A percentile compares a stretch with the other conserved stretches of the same genome.
Evolutionary conservation across 2,888 invertebrate species (phyloP).

Genomic region (Crocallis elinguaria): DNA sequence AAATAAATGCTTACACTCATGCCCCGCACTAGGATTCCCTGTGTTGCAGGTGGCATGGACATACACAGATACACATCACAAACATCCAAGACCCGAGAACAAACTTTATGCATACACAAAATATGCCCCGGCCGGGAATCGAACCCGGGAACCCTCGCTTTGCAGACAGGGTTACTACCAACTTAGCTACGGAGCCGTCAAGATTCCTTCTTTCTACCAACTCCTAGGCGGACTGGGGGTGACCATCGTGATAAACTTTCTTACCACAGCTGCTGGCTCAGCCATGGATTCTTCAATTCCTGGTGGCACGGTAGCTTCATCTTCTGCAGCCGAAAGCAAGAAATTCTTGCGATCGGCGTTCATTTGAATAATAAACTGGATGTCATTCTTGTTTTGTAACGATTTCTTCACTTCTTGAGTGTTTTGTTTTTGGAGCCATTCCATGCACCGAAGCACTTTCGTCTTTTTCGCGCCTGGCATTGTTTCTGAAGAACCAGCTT

Average conservation of each 20-base stretch:
- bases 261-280: slow-evolving; percentile 67
- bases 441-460: slow-evolving; percentile 61
- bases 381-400: slow-evolving; percentile 71
- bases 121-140: no score
- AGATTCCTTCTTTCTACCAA: no score
- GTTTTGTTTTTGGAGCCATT: slow-evolving; percentile 76
- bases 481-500: slow-evolving; percentile 9
- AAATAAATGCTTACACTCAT: no score
- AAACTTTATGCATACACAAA: no score
- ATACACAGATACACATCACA: no score
- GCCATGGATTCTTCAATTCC: slow-evolving; percentile 61
- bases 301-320: slow-evolving; percentile 67
- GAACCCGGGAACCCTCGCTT: no score
- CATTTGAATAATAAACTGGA: slow-evolving; percentile 72
- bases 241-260: slow-evolving; percentile 4
- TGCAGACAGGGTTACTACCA: no score
- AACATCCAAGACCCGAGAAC: no score
- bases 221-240: no score
- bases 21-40: no score
- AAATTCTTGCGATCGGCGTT: slow-evolving; percentile 71
- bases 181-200: no score
- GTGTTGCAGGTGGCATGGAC: no score
- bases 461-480: slow-evolving; percentile 35
- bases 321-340: slow-evolving; percentile 65
- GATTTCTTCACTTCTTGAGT: slow-evolving; percentile 61